phyloP scores from a whole-genome alignment of 2,888 invertebrate species.

The Fragum fragum region DNA sequence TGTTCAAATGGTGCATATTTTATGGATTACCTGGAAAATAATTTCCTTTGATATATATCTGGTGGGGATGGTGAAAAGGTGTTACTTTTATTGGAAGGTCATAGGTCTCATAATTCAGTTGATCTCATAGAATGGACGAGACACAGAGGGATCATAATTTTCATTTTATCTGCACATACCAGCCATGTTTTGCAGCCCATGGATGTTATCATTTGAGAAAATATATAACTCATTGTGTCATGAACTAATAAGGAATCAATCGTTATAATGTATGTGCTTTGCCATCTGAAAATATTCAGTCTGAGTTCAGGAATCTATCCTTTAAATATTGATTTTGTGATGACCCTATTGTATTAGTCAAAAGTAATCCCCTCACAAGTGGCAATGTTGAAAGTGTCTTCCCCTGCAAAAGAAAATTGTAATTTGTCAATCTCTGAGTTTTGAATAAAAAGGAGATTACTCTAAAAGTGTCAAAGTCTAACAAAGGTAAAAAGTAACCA shows the following conservation, averaged over 20 bases:
- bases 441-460: no score
- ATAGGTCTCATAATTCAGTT: slow-evolving; percentile 41
- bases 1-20: slow-evolving; percentile 56
- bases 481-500: no score
- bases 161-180: slow-evolving; percentile 45
- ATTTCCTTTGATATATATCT: slow-evolving; percentile 53
- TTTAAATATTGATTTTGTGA: no score
- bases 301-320: no score
- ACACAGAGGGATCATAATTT: slow-evolving; percentile 29
- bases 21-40: slow-evolving; percentile 44
- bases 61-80: slow-evolving; percentile 25
- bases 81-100: slow-evolving; percentile 39
- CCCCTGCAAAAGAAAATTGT: no score
- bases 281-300: no score
- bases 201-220: slow-evolving; percentile 52
- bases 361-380: no score
- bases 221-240: slow-evolving; percentile 49
- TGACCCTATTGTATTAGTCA: no score
- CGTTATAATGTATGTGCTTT: no score
- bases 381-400: no score
- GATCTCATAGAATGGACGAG: slow-evolving; percentile 44
- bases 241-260: slow-evolving; percentile 44
- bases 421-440: no score
- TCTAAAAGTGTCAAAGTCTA: no score
- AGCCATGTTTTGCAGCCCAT: slow-evolving; percentile 53